Percentiles rank a stretch among this genome's conserved stretches.
These are phyloP conservation scores for Hydriomena furcata DNA, from an alignment of 2,888 invertebrate species.

Conservation along the genomic window DNA sequence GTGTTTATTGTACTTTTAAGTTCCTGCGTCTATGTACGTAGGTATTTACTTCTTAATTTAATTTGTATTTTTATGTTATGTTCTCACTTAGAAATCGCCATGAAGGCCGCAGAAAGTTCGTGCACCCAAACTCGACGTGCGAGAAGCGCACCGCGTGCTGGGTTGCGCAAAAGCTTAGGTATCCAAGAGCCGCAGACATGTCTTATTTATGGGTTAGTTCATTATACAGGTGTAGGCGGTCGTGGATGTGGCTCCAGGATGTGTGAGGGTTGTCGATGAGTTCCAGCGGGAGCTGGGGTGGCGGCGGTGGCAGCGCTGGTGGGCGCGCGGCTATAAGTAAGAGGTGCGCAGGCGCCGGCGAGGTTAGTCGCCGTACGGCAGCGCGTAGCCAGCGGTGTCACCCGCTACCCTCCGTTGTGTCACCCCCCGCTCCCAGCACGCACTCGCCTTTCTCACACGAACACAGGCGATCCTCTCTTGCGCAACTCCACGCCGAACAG, in stretches of 20 bases:
- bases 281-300: constrained; percentile 28
- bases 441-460: constrained; percentile 78
- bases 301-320: constrained; percentile 43
- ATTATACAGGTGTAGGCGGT: not conserved
- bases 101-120: constrained; percentile 5
- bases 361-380: constrained; percentile 81
- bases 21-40: not conserved
- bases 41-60: not conserved
- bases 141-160: not conserved
- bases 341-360: constrained; percentile 75
- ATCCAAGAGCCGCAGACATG: not conserved
- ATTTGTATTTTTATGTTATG: not conserved
- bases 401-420: constrained; percentile 65
- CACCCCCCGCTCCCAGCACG: constrained; percentile 54
- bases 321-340: constrained; percentile 79
- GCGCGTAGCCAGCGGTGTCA: constrained; percentile 72
- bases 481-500: constrained; percentile 73
- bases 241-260: not conserved
- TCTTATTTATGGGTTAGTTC: not conserved
- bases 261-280: constrained; percentile 32
- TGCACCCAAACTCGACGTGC: not conserved
- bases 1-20: constrained; percentile 14
- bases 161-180: constrained; percentile 9
- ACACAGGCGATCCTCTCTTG: constrained; percentile 76
- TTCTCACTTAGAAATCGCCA: constrained; percentile 11